Evolutionary conservation across 1,140 invertebrate genomes (phyloP).

Genomic region (Drosophila quadrilineata): DNA sequence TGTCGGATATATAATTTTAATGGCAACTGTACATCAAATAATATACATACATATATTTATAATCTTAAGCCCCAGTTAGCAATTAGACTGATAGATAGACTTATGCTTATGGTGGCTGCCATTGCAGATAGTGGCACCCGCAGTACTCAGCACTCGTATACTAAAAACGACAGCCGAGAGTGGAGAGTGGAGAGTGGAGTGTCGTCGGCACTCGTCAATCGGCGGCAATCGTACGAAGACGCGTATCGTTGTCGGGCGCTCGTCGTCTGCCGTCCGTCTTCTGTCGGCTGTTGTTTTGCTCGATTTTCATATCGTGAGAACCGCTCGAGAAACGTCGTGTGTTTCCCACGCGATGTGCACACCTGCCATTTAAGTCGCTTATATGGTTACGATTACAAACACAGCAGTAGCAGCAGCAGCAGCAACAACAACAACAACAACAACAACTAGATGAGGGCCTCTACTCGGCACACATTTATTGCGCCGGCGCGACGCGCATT

Average conservation of each 20-base stretch:
- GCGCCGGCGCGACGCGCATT: slow-evolving; percentile 75
- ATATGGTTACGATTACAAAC: slow-evolving; percentile 78
- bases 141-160: slow-evolving; percentile 29
- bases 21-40: too few species aligned
- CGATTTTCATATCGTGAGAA: slow-evolving; percentile 81
- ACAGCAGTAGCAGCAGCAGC: slow-evolving; percentile 31
- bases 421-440: slow-evolving; percentile 23
- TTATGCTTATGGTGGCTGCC: slow-evolving; percentile 35
- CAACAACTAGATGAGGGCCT: slow-evolving; percentile 59
- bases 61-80: slow-evolving; percentile 22
- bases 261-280: slow-evolving; percentile 22
- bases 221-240: too few species aligned
- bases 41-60: too few species aligned
- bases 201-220: slow-evolving; percentile 21
- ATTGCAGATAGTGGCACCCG: slow-evolving; percentile 38
- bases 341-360: slow-evolving; percentile 81
- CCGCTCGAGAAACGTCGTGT: slow-evolving; percentile 79
- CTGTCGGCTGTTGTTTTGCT: slow-evolving; percentile 47
- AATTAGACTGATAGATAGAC: slow-evolving; percentile 33
- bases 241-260: slow-evolving; percentile 20
- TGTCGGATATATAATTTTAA: too few species aligned
- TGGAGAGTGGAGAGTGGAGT: too few species aligned
- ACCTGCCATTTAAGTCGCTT: slow-evolving; percentile 81
- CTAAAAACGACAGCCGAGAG: not conserved
- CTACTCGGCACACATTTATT: slow-evolving; percentile 71